A percentile compares a stretch with the other conserved stretches of the same genome.
Evolutionary conservation across 2,888 invertebrate species (phyloP).

Genomic region (Lasioglossum vierecki): DNA sequence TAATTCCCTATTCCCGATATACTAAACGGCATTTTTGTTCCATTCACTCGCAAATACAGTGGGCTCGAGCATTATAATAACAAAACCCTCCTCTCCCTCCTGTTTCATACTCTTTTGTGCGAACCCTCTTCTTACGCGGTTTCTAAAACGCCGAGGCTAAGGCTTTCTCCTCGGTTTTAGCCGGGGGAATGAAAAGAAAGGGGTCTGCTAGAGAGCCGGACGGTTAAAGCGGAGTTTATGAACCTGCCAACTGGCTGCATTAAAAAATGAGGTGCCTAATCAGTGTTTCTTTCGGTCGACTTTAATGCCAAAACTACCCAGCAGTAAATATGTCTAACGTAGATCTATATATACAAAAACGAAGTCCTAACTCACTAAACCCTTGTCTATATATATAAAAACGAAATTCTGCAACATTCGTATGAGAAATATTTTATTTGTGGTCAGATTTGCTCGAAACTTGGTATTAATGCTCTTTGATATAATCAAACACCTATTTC

Average conservation of each 20-base stretch:
- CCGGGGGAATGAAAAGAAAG: conserved; percentile 35
- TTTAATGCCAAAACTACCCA: background rate
- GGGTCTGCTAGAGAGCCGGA: conserved; percentile 24
- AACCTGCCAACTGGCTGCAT: conserved; percentile 31
- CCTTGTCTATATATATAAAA: too few relatives aligned
- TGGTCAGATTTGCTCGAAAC: too few relatives aligned
- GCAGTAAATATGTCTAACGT: too few relatives aligned
- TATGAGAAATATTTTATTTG: too few relatives aligned
- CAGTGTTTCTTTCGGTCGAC: background rate
- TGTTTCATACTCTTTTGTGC: conserved; percentile 44
- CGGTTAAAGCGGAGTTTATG: conserved; percentile 58
- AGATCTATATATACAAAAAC: too few relatives aligned
- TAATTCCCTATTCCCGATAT: background rate
- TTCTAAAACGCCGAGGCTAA: conserved; percentile 16
- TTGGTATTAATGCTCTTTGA: too few relatives aligned
- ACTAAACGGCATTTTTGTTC: background rate
- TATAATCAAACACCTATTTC: too few relatives aligned
- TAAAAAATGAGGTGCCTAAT: conserved; percentile 40
- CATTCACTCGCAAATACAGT: conserved; percentile 14
- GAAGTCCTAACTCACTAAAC: too few relatives aligned
- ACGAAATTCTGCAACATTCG: too few relatives aligned
- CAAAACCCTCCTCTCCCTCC: conserved; percentile 12
- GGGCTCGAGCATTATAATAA: conserved; percentile 47
- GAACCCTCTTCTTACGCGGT: conserved; percentile 12
- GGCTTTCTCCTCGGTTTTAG: conserved; percentile 32